Percentiles rank a stretch among this genome's conserved stretches.
phyloP scores from a whole-genome alignment of 1,140 invertebrate species.

The Drosophila sp. region DNA sequence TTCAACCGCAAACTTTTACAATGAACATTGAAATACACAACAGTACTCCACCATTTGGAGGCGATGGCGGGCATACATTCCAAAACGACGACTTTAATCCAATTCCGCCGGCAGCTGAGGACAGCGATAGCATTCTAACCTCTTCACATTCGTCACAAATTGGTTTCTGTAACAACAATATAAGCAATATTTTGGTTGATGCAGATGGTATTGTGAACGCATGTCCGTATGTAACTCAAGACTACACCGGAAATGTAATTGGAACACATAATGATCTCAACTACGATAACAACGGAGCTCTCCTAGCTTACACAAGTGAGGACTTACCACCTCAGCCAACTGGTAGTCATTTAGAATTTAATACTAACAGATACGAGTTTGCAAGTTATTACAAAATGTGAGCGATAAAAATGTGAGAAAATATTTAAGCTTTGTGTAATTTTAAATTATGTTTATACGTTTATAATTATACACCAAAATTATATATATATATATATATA shows the following conservation, averaged over 20 bases:
- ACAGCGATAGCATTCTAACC: constrained; percentile 73
- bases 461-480: constrained; percentile 81
- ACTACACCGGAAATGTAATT: constrained; percentile 64
- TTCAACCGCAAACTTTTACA: constrained; percentile 69
- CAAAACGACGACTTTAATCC: constrained; percentile 68
- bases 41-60: constrained; percentile 53
- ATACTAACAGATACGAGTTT: constrained; percentile 78
- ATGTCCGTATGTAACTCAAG: constrained; percentile 56
- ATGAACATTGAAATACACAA: constrained; percentile 81
- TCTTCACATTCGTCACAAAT: constrained; percentile 73
- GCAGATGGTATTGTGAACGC: constrained; percentile 50
- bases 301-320: constrained; percentile 73
- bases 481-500: constrained; percentile 68
- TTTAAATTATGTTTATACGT: constrained; percentile 75
- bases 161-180: constrained; percentile 48
- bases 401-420: constrained; percentile 69
- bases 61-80: constrained; percentile 64
- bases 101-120: constrained; percentile 66
- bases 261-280: constrained; percentile 74
- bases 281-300: constrained; percentile 77
- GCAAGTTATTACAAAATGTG: constrained; percentile 73
- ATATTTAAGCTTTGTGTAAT: constrained; percentile 79
- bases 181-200: constrained; percentile 56
- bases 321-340: constrained; percentile 77
- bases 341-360: constrained; percentile 82